phyloP scores from a whole-genome alignment of 2,888 invertebrate species.

The Microplitis deprimator region DNA sequence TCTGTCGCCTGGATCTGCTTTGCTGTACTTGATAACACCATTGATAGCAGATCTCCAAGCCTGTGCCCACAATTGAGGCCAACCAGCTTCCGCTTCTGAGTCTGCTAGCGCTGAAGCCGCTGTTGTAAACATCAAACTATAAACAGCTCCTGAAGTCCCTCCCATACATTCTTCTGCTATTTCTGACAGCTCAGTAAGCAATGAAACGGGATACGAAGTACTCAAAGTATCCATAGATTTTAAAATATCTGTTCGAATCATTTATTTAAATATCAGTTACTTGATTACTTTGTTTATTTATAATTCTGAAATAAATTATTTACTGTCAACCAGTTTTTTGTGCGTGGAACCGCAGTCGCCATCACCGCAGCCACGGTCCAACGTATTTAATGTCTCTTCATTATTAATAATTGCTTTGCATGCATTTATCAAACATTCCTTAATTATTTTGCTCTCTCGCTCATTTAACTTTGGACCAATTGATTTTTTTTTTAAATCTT shows the following conservation, averaged over 20 bases:
- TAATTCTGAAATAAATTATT: background rate
- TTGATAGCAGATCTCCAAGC: constrained; percentile 75
- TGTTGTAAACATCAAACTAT: constrained; percentile 82
- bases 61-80: constrained; percentile 72
- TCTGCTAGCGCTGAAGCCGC: constrained; percentile 72
- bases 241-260: constrained; percentile 56
- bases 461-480: constrained; percentile 53
- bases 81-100: constrained; percentile 22
- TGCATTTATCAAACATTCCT: constrained; percentile 68
- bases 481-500: background rate
- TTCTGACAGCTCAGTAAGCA: constrained; percentile 74
- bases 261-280: too few relatives aligned
- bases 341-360: constrained; percentile 78
- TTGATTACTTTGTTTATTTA: constrained; percentile 3
- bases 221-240: constrained; percentile 52
- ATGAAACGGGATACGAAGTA: constrained; percentile 68
- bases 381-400: constrained; percentile 62
- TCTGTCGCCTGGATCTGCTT: constrained; percentile 81
- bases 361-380: constrained; percentile 77
- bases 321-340: constrained; percentile 75
- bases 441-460: constrained; percentile 57
- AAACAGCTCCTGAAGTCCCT: constrained; percentile 85
- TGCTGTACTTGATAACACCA: constrained; percentile 80
- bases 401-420: constrained; percentile 61
- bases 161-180: constrained; percentile 82